These are phyloP conservation scores for Lasioglossum morio DNA, from an alignment of 2,888 invertebrate species.

Conservation along the genomic window DNA sequence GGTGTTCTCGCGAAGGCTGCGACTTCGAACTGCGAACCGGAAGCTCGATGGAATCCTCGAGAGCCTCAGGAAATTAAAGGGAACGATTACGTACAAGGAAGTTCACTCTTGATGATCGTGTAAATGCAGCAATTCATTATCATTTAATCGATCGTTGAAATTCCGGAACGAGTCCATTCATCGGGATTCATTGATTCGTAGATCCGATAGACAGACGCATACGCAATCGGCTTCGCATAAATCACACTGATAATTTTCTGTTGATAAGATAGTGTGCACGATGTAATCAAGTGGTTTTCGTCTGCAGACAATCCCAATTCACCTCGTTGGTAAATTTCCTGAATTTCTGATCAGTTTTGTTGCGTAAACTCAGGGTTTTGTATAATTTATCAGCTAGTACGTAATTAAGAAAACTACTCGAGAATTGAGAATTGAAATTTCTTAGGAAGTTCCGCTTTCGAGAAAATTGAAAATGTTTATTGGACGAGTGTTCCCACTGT, in stretches of 20 bases:
- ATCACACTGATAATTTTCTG: neutral
- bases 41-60: neutral
- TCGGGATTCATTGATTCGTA: neutral
- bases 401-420: neutral
- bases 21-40: neutral
- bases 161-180: neutral
- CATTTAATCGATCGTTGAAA: neutral
- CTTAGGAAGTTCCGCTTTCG: neutral
- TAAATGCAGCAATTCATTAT: neutral
- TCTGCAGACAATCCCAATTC: neutral
- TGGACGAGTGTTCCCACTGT: neutral
- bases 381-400: neutral
- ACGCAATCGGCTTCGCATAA: neutral
- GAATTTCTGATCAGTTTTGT: neutral
- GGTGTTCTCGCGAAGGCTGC: slow-evolving; percentile 26
- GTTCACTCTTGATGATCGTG: neutral
- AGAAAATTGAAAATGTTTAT: neutral
- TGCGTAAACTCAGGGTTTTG: neutral
- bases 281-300: neutral
- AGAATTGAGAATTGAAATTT: neutral
- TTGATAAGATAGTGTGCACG: neutral
- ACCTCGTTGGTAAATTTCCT: neutral
- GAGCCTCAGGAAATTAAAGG: neutral
- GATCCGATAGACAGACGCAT: neutral
- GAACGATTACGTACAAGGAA: neutral